Evolutionary conservation across 2,113 vertebrate species (phyloP).

Genomic region (Eudyptes chrysolophus): DNA sequence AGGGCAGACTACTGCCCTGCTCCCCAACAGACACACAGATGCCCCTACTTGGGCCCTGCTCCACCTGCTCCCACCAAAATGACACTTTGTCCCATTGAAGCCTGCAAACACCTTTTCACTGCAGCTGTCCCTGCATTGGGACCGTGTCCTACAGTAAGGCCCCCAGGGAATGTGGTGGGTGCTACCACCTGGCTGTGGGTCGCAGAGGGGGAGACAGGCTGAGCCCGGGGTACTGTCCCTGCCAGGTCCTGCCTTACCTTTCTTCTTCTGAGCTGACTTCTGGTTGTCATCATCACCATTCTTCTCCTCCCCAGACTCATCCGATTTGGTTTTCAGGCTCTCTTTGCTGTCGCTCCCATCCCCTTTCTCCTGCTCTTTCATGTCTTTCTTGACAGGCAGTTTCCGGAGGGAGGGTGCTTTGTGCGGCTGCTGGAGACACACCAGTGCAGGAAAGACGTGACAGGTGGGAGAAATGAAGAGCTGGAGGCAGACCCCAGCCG

Average conservation of each 20-base stretch:
- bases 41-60: not conserved
- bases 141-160: not conserved
- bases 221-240: not conserved
- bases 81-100: not conserved
- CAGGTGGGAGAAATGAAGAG: not conserved
- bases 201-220: fast-evolving
- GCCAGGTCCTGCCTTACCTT: conserved; percentile 76
- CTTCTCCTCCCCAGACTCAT: conserved; percentile 96
- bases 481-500: not conserved
- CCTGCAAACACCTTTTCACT: not conserved
- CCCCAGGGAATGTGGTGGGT: not conserved
- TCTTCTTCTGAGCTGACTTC: conserved; percentile 91
- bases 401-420: conserved; percentile 82
- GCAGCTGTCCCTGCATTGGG: not conserved
- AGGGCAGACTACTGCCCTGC: not conserved
- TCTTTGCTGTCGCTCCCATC: conserved; percentile 91
- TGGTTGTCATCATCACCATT: conserved; percentile 92
- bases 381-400: conserved; percentile 83
- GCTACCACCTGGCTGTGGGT: not conserved
- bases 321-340: conserved; percentile 92
- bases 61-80: not conserved
- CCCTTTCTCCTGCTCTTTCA: conserved; percentile 90
- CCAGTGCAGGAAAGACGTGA: not conserved
- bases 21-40: not conserved
- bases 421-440: conserved; percentile 56